Conservation (phyloP, 2,888 invertebrate genomes). For the Caenorhabditis macrosperma region DNA sequence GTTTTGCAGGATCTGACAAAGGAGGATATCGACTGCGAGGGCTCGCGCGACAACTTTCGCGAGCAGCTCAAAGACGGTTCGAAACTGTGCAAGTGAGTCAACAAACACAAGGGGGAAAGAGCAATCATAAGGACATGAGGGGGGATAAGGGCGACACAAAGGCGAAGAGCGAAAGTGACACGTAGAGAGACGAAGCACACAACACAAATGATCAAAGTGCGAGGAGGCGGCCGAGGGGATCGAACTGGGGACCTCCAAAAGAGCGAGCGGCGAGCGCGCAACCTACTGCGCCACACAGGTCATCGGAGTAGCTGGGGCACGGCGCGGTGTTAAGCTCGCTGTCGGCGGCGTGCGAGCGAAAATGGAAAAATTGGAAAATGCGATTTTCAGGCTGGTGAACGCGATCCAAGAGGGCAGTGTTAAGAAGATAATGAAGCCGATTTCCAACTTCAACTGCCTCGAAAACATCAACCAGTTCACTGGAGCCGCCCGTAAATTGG, state of each 20-base stretch:
- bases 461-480: conserved; percentile 97
- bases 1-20: conserved; percentile 58
- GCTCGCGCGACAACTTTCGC: conserved; percentile 94
- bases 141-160: neutral
- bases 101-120: neutral
- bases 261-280: too few relatives aligned
- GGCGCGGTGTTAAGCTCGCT: too few relatives aligned
- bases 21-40: conserved; percentile 87
- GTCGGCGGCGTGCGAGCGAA: too few relatives aligned
- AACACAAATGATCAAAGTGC: neutral
- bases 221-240: too few relatives aligned
- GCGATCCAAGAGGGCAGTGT: conserved; percentile 89
- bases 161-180: neutral
- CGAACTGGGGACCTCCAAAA: too few relatives aligned
- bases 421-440: conserved; percentile 92
- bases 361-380: neutral
- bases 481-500: conserved; percentile 88
- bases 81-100: conserved; percentile 89
- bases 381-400: conserved; percentile 87
- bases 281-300: too few relatives aligned
- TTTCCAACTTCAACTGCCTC: conserved; percentile 97
- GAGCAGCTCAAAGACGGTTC: conserved; percentile 91
- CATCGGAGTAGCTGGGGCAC: too few relatives aligned
- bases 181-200: neutral
- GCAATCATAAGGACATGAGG: too few relatives aligned